These are phyloP conservation scores for Chironomus striatipennis DNA, from an alignment of 1,140 invertebrate species.

Conservation along the genomic window DNA sequence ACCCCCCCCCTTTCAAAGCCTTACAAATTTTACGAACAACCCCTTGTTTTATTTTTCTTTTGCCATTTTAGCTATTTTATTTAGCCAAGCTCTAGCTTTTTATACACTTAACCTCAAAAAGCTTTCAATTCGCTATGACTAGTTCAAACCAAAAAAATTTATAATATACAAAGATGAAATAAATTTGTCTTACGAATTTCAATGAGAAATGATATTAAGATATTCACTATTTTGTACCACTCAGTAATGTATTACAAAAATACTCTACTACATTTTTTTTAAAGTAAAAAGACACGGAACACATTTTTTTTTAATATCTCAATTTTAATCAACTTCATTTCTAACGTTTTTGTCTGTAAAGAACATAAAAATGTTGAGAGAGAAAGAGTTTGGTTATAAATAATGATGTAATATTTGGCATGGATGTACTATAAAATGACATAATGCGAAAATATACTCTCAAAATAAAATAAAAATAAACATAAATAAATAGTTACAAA, in stretches of 20 bases:
- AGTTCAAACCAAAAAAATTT: not conserved
- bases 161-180: no score
- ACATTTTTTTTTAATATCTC: constrained; percentile 23
- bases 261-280: constrained; percentile 30
- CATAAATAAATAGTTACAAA: constrained; percentile 1
- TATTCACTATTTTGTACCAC: constrained; percentile 16
- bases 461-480: not conserved
- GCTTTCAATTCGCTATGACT: not conserved
- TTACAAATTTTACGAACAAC: no score
- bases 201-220: no score
- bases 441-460: not conserved
- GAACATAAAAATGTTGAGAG: not conserved
- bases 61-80: no score
- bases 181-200: no score
- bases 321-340: not conserved
- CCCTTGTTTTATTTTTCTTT: no score
- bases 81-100: no score
- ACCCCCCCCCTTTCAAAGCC: no score
- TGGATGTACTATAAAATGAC: not conserved
- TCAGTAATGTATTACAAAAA: not conserved
- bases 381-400: not conserved
- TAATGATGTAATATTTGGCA: not conserved
- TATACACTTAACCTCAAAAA: no score
- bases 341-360: constrained; percentile 15
- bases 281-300: constrained; percentile 16